Percentiles rank a stretch among this genome's conserved stretches.
phyloP scores from a whole-genome alignment of 23 tunicate genomes.

The Trididemnum miniatum region DNA sequence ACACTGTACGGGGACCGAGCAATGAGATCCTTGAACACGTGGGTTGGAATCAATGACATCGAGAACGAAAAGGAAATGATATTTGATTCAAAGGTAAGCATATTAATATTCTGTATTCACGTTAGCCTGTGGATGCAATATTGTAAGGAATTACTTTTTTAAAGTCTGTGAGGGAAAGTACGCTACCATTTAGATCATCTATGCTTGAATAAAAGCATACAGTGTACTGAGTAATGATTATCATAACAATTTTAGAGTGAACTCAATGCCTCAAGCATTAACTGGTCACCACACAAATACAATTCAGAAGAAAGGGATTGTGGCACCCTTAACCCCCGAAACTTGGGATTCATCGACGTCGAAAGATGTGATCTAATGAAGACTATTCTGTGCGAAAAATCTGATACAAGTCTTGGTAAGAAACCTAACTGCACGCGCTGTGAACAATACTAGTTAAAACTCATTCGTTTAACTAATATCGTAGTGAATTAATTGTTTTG shows the following conservation, averaged over 20 bases:
- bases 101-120: not conserved
- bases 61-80: not conserved
- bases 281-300: not conserved
- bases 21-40: not conserved
- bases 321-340: conserved; percentile 11
- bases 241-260: too few relatives aligned
- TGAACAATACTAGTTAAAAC: too few relatives aligned
- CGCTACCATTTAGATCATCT: too few relatives aligned
- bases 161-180: too few relatives aligned
- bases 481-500: too few relatives aligned
- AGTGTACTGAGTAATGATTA: too few relatives aligned
- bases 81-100: conserved; percentile 5
- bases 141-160: too few relatives aligned
- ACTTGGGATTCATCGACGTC: not conserved
- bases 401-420: not conserved
- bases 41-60: conserved; percentile 44
- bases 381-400: conserved; percentile 30
- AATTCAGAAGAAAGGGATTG: conserved; percentile 25
- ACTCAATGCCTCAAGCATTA: not conserved
- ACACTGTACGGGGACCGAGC: not conserved
- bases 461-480: too few relatives aligned
- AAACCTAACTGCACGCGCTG: too few relatives aligned
- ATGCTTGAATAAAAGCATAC: too few relatives aligned
- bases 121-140: not conserved
- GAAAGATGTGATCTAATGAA: not conserved